A percentile compares a stretch with the other conserved stretches of the same genome.
Conservation (phyloP, 1,140 invertebrate genomes). For the Amyelois transitella region DNA sequence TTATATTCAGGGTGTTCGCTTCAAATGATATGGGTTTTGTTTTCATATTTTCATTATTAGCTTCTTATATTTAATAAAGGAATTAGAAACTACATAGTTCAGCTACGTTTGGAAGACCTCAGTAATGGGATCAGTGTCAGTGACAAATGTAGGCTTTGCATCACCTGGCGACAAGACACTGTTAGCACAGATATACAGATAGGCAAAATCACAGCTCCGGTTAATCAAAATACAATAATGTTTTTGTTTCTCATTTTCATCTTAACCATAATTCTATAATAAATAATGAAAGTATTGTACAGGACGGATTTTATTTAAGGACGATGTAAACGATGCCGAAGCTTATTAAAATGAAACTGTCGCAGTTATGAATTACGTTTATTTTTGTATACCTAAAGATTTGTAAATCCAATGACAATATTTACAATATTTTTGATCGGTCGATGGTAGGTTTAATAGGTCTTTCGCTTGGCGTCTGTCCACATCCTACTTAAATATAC, state of each 20-base stretch:
- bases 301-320: slow-evolving; percentile 52
- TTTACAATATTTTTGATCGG: too few species aligned
- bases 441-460: slow-evolving; percentile 14
- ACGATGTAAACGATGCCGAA: slow-evolving; percentile 36
- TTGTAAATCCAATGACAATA: too few species aligned
- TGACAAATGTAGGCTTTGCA: slow-evolving; percentile 3
- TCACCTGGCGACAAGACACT: slow-evolving; percentile 23
- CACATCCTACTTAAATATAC: slow-evolving; percentile 44
- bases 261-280: slow-evolving; percentile 65
- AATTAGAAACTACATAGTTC: slow-evolving; percentile 4
- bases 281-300: slow-evolving; percentile 69
- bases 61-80: slow-evolving; percentile 10
- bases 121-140: slow-evolving; percentile 26
- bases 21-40: not conserved
- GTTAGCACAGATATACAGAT: slow-evolving; percentile 54
- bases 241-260: slow-evolving; percentile 57
- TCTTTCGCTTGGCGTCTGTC: slow-evolving; percentile 19
- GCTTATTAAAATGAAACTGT: not conserved
- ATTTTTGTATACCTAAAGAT: too few species aligned
- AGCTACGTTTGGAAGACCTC: slow-evolving; percentile 29
- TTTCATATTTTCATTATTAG: not conserved
- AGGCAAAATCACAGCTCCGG: slow-evolving; percentile 73
- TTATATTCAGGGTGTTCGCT: too few species aligned
- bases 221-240: slow-evolving; percentile 68
- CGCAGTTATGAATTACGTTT: too few species aligned